Evolutionary conservation across 2,797 vertebrate species (phyloP).

Genomic region (Ctenopoma kingsleyae): DNA sequence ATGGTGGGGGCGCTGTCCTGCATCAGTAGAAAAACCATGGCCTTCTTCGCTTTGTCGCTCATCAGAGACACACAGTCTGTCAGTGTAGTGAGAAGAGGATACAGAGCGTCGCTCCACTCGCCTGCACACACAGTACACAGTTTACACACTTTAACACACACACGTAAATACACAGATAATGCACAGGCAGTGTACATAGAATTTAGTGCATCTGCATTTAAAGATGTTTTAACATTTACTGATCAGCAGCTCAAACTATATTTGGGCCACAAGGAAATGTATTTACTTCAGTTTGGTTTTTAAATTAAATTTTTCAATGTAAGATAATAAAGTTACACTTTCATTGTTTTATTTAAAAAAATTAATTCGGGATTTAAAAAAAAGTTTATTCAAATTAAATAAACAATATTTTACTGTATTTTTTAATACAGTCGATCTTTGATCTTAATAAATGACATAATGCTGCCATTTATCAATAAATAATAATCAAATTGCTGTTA

Average conservation of each 20-base stretch:
- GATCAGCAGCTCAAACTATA: background rate
- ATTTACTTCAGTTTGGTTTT: background rate
- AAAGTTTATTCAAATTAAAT: background rate
- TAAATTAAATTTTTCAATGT: background rate
- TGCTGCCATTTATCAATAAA: background rate
- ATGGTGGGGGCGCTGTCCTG: constrained; percentile 97
- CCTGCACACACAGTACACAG: constrained; percentile 77
- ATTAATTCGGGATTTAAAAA: no score
- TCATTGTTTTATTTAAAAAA: background rate
- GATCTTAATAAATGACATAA: background rate
- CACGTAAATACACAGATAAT: background rate
- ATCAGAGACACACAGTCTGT: constrained; percentile 96
- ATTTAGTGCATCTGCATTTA: background rate
- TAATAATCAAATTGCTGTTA: background rate
- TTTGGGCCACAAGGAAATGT: background rate
- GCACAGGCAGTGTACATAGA: background rate
- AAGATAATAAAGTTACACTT: background rate
- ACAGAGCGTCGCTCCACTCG: constrained; percentile 96
- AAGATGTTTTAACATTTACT: background rate
- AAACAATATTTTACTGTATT: no score
- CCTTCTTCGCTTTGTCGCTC: constrained; percentile 98
- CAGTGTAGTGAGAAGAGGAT: constrained; percentile 94
- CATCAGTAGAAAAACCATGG: constrained; percentile 98
- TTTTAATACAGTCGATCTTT: background rate
- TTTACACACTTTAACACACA: background rate